phyloP scores from a whole-genome alignment of 2,113 vertebrate genomes.

The Myanophis thanlyinensis region DNA sequence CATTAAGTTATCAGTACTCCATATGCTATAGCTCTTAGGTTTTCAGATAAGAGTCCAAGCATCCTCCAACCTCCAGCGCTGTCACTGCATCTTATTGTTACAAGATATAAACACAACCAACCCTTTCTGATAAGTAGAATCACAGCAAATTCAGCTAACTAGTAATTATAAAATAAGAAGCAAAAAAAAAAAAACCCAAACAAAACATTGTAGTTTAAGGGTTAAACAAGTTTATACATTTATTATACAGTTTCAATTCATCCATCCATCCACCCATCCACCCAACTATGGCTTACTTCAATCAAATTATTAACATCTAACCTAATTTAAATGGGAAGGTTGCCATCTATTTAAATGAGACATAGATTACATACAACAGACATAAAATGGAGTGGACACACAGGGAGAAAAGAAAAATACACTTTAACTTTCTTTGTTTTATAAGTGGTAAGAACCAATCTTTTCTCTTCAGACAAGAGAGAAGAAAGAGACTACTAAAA shows the following conservation, averaged over 20 bases:
- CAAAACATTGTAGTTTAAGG: not conserved
- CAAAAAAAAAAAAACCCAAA: not conserved
- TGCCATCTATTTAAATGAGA: not conserved
- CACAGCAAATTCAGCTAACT: constrained; percentile 34
- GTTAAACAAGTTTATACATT: not conserved
- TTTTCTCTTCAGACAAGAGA: not conserved
- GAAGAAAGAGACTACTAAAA: not conserved
- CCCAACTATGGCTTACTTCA: not conserved
- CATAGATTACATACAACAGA: not conserved
- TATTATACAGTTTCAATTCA: not conserved
- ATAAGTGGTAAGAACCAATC: not conserved
- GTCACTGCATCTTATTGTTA: constrained; percentile 44
- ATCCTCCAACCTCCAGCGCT: constrained; percentile 41
- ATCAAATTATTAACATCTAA: not conserved
- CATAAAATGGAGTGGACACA: not conserved
- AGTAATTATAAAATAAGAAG: constrained; percentile 11
- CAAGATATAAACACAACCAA: constrained; percentile 23
- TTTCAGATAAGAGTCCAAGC: constrained; percentile 54
- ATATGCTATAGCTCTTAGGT: constrained; percentile 57
- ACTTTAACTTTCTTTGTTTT: not conserved
- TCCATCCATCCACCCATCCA: not conserved
- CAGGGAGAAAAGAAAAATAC: not conserved
- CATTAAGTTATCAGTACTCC: constrained; percentile 60
- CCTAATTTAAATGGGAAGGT: not conserved
- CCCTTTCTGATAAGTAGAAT: constrained; percentile 30